Base-by-base conservation (phyloP, 2,113 vertebrate species). In the Mormoops blainvillei region DNA sequence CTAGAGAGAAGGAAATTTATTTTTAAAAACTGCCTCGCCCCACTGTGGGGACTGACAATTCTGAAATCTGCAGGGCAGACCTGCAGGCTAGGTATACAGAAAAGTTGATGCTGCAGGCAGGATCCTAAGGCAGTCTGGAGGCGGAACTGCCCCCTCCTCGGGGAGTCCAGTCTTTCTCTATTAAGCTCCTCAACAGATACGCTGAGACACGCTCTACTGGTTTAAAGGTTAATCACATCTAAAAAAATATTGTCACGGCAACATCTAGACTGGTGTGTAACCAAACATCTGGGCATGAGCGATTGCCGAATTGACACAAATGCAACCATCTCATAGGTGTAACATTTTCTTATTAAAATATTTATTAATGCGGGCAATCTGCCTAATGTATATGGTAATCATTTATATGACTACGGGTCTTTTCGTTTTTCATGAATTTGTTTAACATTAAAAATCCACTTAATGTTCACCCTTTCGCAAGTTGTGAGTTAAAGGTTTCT, bases 341-440 rank as follows among this genome's bases (percentile, higher is more conserved):
- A 50, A 31, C 1, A n/a, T 56, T 52, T 91, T 87, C 18, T 76
- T 54, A 41, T 65, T 78, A 89, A 78, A 70, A 54, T 68, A 52
- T 36, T n/a, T 94, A 28, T 13, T 41, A 77, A 78, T 38, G 45
- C 18, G 45, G 50, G 36, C n/a, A 86, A 85, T 31, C 54, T 13
- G 52, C 16, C 19, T 82, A 61, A 38, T 2, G 1, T 45, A 38
- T 65, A 31, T 22, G 33, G 24, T 33, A 36, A 50, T n/a, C 65
- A 38, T 20, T 78, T 41, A 81, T 15, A 76, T 7, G 33, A 38
- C 3, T 33, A 12, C 45, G 7, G 24, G 31, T 3, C 33, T 67
- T 82, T 74, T 81, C 52, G 38, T 36, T 81, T 96, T 89, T 70
- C 24, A 70, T 22, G 20, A 43, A 68, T 10, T 68, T 74, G 73